phyloP scores from a whole-genome alignment of 2,797 vertebrate species.

The Sciurus carolinensis region DNA sequence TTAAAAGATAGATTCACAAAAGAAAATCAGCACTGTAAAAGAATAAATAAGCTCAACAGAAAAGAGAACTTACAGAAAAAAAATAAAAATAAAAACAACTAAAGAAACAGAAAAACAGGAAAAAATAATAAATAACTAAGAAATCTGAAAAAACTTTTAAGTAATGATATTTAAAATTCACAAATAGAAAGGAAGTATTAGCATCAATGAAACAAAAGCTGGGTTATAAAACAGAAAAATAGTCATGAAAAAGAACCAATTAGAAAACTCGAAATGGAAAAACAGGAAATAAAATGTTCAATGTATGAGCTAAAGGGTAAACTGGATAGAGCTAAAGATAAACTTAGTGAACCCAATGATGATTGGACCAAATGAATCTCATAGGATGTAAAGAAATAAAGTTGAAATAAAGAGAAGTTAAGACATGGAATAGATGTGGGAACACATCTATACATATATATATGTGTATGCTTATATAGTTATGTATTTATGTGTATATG shows the following conservation, averaged over 20 bases:
- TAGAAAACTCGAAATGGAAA: conserved; percentile 60
- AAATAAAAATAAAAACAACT: not conserved
- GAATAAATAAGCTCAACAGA: not conserved
- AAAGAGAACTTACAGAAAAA: not conserved
- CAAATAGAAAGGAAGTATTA: not conserved
- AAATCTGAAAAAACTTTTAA: conserved; percentile 51
- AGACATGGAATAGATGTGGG: not conserved
- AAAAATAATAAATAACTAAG: not conserved
- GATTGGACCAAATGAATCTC: conserved; percentile 33
- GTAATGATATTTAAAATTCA: conserved; percentile 34
- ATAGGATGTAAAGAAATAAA: not conserved
- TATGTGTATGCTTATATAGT: no score
- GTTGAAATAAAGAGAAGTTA: conserved; percentile 35
- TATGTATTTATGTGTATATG: not conserved
- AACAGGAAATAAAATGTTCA: not conserved
- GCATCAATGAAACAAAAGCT: conserved; percentile 13
- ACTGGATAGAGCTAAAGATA: conserved; percentile 9
- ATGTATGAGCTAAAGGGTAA: conserved; percentile 1
- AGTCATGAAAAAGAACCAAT: not conserved
- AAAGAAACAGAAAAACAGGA: not conserved
- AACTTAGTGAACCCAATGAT: conserved; percentile 49
- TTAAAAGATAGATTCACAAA: conserved; percentile 52
- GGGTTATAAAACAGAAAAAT: not conserved
- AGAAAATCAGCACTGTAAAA: not conserved
- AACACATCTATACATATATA: not conserved